phyloP scores from a whole-genome alignment of 2,113 vertebrate genomes.

The Sminthopsis crassicaudata region DNA sequence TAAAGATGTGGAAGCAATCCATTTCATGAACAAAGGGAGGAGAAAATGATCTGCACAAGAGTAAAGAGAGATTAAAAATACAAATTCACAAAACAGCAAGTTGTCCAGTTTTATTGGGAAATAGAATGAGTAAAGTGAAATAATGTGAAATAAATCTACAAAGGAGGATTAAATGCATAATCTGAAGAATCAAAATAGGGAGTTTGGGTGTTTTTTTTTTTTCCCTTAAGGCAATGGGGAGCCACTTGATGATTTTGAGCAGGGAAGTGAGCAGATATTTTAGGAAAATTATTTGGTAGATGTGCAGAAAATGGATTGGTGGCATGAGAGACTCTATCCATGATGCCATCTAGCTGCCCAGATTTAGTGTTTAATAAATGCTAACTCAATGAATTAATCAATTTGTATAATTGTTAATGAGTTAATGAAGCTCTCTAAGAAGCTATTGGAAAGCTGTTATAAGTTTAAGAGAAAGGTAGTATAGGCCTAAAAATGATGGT shows the following conservation, averaged over 20 bases:
- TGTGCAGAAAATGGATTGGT: neutral
- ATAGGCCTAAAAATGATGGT: neutral
- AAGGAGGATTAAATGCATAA: neutral
- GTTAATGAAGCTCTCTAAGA: too few relatives aligned
- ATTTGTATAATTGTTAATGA: too few relatives aligned
- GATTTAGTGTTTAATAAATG: too few relatives aligned
- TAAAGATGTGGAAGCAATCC: neutral
- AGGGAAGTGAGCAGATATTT: neutral
- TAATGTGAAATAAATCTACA: neutral
- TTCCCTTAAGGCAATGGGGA: neutral
- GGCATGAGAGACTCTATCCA: neutral
- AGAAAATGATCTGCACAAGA: neutral
- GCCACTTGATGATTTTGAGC: too few relatives aligned
- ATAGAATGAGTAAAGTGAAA: neutral
- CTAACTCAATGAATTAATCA: too few relatives aligned
- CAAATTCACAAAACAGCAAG: neutral
- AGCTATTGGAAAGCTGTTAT: neutral
- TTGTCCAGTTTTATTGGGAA: neutral
- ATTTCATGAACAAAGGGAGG: neutral
- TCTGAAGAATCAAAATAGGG: neutral
- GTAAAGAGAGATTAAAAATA: neutral
- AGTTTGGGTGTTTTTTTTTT: neutral
- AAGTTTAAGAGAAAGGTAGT: neutral
- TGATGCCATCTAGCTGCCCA: too few relatives aligned
- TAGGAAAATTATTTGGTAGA: neutral